phyloP scores from a whole-genome alignment of 2,888 invertebrate genomes.

The Heliothis peltigera region DNA sequence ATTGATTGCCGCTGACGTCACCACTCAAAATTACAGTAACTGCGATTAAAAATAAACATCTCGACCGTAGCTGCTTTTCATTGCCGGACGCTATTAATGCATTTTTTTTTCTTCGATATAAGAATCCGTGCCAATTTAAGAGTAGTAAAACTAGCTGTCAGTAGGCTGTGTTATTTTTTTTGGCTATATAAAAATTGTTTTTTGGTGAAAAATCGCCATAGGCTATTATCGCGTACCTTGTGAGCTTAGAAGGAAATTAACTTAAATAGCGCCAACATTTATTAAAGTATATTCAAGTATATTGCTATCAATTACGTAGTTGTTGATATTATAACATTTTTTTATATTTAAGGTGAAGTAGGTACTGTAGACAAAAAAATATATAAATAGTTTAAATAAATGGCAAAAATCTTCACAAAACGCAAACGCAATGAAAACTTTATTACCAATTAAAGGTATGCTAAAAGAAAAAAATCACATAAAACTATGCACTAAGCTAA shows the following conservation, averaged over 20 bases:
- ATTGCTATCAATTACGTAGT: too few relatives aligned
- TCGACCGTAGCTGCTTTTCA: slow-evolving; percentile 32
- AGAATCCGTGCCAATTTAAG: slow-evolving; percentile 18
- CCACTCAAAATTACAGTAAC: slow-evolving; percentile 37
- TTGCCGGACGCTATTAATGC: slow-evolving; percentile 42
- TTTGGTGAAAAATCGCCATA: slow-evolving; percentile 2
- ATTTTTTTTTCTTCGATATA: slow-evolving; percentile 26
- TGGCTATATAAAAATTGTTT: not conserved
- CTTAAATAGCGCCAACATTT: too few relatives aligned
- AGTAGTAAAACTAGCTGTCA: not conserved
- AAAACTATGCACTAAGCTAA: slow-evolving; percentile 23
- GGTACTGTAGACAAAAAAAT: too few relatives aligned
- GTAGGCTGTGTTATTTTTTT: not conserved
- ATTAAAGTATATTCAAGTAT: too few relatives aligned
- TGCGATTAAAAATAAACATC: slow-evolving; percentile 54
- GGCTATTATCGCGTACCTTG: not conserved
- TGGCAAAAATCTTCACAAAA: too few relatives aligned
- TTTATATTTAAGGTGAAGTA: too few relatives aligned
- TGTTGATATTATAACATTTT: too few relatives aligned
- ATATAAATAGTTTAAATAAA: too few relatives aligned
- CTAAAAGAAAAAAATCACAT: slow-evolving; percentile 28
- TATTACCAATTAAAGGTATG: slow-evolving; percentile 2
- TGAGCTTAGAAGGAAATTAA: too few relatives aligned
- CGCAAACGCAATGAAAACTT: not conserved
- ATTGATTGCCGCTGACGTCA: slow-evolving; percentile 52